A percentile compares a stretch with the other conserved stretches of the same genome.
phyloP scores from a whole-genome alignment of 2,113 vertebrate genomes.

The Pionites leucogaster region DNA sequence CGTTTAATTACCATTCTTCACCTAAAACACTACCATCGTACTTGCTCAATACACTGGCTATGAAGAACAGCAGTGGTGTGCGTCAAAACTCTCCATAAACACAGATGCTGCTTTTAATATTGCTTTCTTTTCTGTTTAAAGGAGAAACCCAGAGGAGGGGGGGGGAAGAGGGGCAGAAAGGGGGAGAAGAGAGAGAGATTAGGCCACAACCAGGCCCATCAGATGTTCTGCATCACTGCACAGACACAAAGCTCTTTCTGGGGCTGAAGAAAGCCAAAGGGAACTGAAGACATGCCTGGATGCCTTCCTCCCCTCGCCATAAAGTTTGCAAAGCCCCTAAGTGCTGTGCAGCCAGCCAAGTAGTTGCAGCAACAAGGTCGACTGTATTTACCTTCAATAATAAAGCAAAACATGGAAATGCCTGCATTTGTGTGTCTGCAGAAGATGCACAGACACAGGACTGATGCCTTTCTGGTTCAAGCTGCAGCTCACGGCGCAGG shows the following conservation, averaged over 20 bases:
- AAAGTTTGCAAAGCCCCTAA: neutral
- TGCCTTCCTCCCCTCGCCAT: neutral
- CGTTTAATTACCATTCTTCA: constrained; percentile 10
- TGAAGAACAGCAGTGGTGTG: neutral
- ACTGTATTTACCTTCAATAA: neutral
- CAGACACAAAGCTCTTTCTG: constrained; percentile 59
- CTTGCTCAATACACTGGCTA: neutral
- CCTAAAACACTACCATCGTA: neutral
- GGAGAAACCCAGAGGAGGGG: neutral
- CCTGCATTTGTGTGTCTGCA: rapidly evolving
- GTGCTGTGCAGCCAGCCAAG: neutral
- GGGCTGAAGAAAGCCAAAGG: constrained; percentile 44
- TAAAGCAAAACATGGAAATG: neutral
- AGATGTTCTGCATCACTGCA: constrained; percentile 63
- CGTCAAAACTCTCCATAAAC: neutral
- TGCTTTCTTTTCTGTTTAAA: neutral
- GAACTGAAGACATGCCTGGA: constrained; percentile 38
- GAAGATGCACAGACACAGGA: neutral
- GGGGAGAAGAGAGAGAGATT: neutral
- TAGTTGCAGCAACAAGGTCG: neutral
- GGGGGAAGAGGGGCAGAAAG: rapidly evolving
- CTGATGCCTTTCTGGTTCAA: neutral
- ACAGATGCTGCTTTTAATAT: neutral
- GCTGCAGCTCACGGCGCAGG: neutral
- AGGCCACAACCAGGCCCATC: constrained; percentile 14